A percentile compares a stretch with the other conserved stretches of the same genome.
Conservation (phyloP, 2,797 vertebrate genomes). For the Nyctibius grandis region DNA sequence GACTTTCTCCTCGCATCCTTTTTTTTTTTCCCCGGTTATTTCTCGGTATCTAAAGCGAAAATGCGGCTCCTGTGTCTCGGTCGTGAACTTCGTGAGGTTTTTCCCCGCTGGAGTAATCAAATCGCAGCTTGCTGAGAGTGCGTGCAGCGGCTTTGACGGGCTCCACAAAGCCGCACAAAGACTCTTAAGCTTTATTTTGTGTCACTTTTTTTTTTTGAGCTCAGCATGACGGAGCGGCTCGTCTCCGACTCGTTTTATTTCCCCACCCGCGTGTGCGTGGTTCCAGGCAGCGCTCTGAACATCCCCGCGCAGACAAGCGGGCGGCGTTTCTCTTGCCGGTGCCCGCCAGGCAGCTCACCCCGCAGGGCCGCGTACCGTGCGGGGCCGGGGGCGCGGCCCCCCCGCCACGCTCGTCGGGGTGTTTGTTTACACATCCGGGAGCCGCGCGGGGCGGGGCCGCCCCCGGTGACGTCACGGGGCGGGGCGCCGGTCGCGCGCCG, state of each 20-base stretch:
- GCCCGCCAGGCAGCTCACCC: too few relatives aligned
- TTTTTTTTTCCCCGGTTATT: background rate
- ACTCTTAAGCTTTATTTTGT: background rate
- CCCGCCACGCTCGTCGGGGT: conserved; percentile 10
- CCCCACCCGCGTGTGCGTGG: too few relatives aligned
- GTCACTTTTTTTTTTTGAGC: background rate
- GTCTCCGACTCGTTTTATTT: accelerated
- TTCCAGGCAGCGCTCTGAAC: background rate
- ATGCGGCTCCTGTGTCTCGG: background rate
- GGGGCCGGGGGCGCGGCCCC: background rate
- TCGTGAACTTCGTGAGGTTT: background rate
- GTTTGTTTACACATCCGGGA: conserved; percentile 92
- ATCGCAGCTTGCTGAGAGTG: background rate
- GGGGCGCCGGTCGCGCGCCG: background rate
- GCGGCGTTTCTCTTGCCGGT: background rate
- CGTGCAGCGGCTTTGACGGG: too few relatives aligned
- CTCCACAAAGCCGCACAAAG: too few relatives aligned
- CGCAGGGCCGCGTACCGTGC: too few relatives aligned
- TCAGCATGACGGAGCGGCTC: background rate
- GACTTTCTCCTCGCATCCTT: background rate
- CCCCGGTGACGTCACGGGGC: background rate
- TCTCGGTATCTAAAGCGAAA: background rate
- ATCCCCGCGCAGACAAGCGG: background rate
- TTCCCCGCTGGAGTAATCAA: background rate
- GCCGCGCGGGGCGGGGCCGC: background rate